A percentile compares a stretch with the other conserved stretches of the same genome.
These are phyloP conservation scores for Phrynocephalus versicolor DNA, from an alignment of 2,113 vertebrate genomes.

Conservation along the genomic window DNA sequence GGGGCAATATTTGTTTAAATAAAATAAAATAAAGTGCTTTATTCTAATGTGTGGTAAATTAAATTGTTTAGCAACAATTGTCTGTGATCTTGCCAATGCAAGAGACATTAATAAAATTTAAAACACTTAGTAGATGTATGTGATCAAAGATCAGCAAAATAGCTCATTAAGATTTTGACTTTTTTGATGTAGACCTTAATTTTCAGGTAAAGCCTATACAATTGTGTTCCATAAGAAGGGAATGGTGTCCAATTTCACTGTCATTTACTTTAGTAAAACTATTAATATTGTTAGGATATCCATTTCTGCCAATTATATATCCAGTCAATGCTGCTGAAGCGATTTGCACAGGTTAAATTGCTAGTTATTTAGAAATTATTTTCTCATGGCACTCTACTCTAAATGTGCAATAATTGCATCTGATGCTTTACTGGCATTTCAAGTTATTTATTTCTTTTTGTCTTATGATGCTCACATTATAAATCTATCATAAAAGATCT, in stretches of 20 bases:
- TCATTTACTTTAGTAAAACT: constrained; percentile 34
- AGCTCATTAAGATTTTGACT: neutral
- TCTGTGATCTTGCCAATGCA: neutral
- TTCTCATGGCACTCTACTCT: constrained; percentile 28
- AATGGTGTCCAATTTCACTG: constrained; percentile 30
- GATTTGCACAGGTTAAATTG: constrained; percentile 55
- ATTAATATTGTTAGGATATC: constrained; percentile 36
- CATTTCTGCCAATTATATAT: constrained; percentile 48
- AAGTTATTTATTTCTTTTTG: constrained; percentile 14
- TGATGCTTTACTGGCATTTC: constrained; percentile 47
- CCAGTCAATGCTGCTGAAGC: constrained; percentile 26
- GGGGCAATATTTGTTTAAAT: neutral
- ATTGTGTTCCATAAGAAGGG: constrained; percentile 23
- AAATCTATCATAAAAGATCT: neutral
- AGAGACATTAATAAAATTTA: constrained; percentile 1
- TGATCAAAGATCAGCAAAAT: constrained; percentile 7
- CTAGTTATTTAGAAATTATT: constrained; percentile 54
- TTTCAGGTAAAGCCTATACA: neutral
- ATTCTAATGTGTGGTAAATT: neutral
- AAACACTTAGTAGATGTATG: neutral
- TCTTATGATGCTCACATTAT: neutral
- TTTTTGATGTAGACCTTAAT: neutral
- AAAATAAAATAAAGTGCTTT: neutral
- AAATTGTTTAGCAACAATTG: neutral
- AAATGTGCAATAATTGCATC: constrained; percentile 58